Evolutionary conservation across 2,888 invertebrate genomes (phyloP).

Genomic region (Neoascia interrupta): DNA sequence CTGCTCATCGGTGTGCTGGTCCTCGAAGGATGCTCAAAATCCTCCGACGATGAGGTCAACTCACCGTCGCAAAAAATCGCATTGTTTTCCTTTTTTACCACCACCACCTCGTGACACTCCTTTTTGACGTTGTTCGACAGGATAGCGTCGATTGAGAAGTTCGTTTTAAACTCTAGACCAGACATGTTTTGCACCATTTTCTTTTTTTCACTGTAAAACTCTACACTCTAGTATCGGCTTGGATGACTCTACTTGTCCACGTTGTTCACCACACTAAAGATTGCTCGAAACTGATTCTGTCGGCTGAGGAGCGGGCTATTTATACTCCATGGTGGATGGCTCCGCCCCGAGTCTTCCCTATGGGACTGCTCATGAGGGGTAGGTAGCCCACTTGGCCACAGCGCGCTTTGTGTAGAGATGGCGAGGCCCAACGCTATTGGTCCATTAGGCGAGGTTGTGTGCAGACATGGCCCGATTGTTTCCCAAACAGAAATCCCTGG

Average conservation of each 20-base stretch:
- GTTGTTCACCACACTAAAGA: slow-evolving; percentile 70
- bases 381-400: slow-evolving; percentile 26
- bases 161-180: slow-evolving; percentile 82
- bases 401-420: slow-evolving; percentile 42
- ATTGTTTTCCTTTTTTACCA: slow-evolving; percentile 64
- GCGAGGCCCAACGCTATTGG: slow-evolving; percentile 44
- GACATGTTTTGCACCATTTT: slow-evolving; percentile 77
- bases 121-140: slow-evolving; percentile 82
- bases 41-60: slow-evolving; percentile 74
- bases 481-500: slow-evolving; percentile 62
- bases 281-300: slow-evolving; percentile 74
- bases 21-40: slow-evolving; percentile 76
- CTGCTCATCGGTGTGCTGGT: slow-evolving; percentile 79
- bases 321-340: slow-evolving; percentile 72
- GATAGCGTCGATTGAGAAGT: slow-evolving; percentile 90
- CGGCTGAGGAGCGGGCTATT: slow-evolving; percentile 72
- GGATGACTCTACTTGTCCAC: not conserved
- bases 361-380: slow-evolving; percentile 55
- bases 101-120: slow-evolving; percentile 59
- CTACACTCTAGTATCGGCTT: slow-evolving; percentile 30
- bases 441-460: slow-evolving; percentile 58
- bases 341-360: slow-evolving; percentile 73
- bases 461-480: slow-evolving; percentile 59
- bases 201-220: slow-evolving; percentile 65
- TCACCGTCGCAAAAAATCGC: slow-evolving; percentile 73